Conservation (phyloP, 2,888 invertebrate species). For the Pocota personata region DNA sequence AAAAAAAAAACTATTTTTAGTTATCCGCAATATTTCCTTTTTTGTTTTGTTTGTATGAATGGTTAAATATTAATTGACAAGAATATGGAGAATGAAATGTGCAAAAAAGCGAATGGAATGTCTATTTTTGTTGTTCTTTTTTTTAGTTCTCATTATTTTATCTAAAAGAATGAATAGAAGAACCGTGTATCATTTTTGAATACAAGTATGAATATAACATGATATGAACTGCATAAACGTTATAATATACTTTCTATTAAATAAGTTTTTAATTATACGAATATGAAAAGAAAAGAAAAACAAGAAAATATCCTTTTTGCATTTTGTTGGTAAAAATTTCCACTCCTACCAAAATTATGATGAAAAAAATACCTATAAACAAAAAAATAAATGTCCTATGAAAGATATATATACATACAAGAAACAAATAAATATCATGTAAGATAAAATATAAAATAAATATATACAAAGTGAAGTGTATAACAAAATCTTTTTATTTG, state of each 20-base stretch:
- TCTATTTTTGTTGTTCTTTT: slow-evolving; percentile 10
- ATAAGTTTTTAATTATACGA: slow-evolving; percentile 38
- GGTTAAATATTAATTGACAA: background rate
- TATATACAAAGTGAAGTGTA: slow-evolving; percentile 48
- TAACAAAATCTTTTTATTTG: too few species aligned
- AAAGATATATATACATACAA: slow-evolving; percentile 54
- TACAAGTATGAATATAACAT: background rate
- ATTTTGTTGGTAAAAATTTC: slow-evolving; percentile 64
- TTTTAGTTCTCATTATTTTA: background rate
- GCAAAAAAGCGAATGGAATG: slow-evolving; percentile 15
- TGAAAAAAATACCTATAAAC: slow-evolving; percentile 24
- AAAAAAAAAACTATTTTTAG: background rate
- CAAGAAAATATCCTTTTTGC: slow-evolving; percentile 42
- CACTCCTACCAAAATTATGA: slow-evolving; percentile 33
- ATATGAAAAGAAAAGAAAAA: slow-evolving; percentile 3
- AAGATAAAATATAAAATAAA: slow-evolving; percentile 61
- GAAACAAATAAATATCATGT: slow-evolving; percentile 62
- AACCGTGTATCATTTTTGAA: background rate
- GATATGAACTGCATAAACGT: background rate
- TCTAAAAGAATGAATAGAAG: background rate
- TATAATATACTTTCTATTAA: background rate
- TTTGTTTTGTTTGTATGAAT: slow-evolving; percentile 40
- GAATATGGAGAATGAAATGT: slow-evolving; percentile 24
- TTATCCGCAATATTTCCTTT: background rate
- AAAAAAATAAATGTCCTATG: slow-evolving; percentile 48